A percentile compares a stretch with the other conserved stretches of the same genome.
These are phyloP conservation scores for Folsomia candida DNA, from an alignment of 2,888 invertebrate species.

Conservation along the genomic window DNA sequence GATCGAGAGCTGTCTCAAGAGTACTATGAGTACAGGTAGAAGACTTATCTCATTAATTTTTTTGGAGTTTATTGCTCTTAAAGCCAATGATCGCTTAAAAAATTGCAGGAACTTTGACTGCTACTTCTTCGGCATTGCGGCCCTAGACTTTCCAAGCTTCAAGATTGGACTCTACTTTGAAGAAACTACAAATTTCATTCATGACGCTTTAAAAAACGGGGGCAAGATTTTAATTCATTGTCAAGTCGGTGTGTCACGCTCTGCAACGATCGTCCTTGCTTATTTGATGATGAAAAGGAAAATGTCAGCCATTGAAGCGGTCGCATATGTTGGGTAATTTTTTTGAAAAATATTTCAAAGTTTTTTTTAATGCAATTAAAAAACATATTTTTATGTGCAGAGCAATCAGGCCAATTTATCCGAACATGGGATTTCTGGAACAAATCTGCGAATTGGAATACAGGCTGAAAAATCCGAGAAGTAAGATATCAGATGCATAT, in stretches of 20 bases:
- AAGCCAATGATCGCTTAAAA: too few species aligned
- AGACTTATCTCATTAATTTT: too few species aligned
- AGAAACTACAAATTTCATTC: slow-evolving; percentile 55
- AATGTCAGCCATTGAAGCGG: slow-evolving; percentile 55
- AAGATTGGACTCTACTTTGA: slow-evolving; percentile 55
- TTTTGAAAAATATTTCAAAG: not conserved
- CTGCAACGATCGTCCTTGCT: slow-evolving; percentile 54
- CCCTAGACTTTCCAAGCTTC: slow-evolving; percentile 56
- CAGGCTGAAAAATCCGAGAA: slow-evolving; percentile 33
- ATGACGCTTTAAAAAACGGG: slow-evolving; percentile 53
- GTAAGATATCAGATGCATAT: slow-evolving; percentile 14
- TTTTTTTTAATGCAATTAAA: not conserved
- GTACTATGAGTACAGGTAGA: slow-evolving; percentile 42
- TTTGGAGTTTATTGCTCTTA: too few species aligned
- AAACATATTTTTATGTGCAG: slow-evolving; percentile 42
- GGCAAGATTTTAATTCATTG: slow-evolving; percentile 58
- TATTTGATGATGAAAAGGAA: slow-evolving; percentile 55
- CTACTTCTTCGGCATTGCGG: slow-evolving; percentile 54
- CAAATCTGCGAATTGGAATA: slow-evolving; percentile 47
- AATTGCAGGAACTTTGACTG: slow-evolving; percentile 33
- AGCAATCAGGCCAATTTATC: slow-evolving; percentile 55
- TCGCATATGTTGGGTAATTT: slow-evolving; percentile 53
- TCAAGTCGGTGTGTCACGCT: slow-evolving; percentile 55
- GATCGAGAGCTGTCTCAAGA: slow-evolving; percentile 42
- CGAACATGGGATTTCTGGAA: slow-evolving; percentile 57